Base-by-base conservation (phyloP, 1,140 invertebrate genomes). In the Drusus annulatus region DNA sequence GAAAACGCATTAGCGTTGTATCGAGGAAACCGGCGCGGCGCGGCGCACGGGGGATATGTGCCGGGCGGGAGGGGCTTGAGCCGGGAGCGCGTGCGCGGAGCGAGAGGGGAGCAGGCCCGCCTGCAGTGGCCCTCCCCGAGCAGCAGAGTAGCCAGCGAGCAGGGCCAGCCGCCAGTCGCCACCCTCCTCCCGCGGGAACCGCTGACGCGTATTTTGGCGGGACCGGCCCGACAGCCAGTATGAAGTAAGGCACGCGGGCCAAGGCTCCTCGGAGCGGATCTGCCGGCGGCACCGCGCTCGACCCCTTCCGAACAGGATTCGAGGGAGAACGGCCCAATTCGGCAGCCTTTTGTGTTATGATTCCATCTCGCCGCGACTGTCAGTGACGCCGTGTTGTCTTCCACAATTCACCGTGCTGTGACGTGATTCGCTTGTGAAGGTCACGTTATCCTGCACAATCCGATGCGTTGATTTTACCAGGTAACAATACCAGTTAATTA, bases 341-440 rank as follows among this genome's bases (percentile, higher is more conserved):
- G 8, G 56, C 17, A 23, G 5, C 56, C 56, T 60, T n/a, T 45
- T 21, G 28, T 45, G 31, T 50, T 69, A 69, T 69, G 31, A 71
- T 71, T 45, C 36, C 2, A 45, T 13, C 13, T 71, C 50, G 21
- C 31, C 68, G 68, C 50, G 56, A 13, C 78, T 68, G 68, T 74
- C 78, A 58, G 54, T 71, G 68, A 54, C 25, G 75, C 60, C 8
- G 60, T 54, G 58, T 76, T 75, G 58, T 73, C 65, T 73, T 71
- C 78, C 78, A 73, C 68, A 45, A 69, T 10, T 45, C 36, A 45
- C 36, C 7, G 1, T 79, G 68, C 73, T 58, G 31, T 73, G 50
- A 58, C 65, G 68, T 63, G 65, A 79, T 79, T 79, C 65, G 23
- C 68, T 79, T 58, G 36, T 45, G 63, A 79, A 79, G 78, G 78